Evolutionary conservation across 2,797 vertebrate species (phyloP), one percentile per base, ranked within the genome.

Genomic region (Chelonia mydas): DNA sequence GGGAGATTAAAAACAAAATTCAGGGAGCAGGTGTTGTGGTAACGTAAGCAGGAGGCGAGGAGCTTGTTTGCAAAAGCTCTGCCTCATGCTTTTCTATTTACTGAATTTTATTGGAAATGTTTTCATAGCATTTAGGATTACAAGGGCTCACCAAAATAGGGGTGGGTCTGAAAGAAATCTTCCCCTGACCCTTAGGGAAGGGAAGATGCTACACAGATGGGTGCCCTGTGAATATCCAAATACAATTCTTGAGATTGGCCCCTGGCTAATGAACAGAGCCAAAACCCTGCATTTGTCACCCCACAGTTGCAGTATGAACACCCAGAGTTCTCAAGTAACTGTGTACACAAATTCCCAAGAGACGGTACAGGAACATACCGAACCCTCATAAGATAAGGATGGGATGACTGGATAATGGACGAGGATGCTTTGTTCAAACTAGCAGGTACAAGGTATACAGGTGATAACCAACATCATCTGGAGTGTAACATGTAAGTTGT

Each of bases 21-120:
- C 92, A 57, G 85, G 81, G 92, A 94, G 92, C 90, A 92, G 93
- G 85, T 93, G 92, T 93, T 92, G 55, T 17, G 68, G 81, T 90
- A 95, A 95, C 83, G 92, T 27, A 72, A 25, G 81, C 94, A 96
- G 83, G 87, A 90, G 88, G 50, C 88, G 83, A 81, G 85, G 79
- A 95, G 72, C 61, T 95, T 82, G 94, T 95, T 92, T 93, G 86
- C 87, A 90, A 86, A 80, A 93, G 84, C 86, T 92, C 41, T 25
- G 12, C 84, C 33, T 45, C 41, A 21, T 11, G 68, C 51, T 33
- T 54, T 49, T 33, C 41, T 76, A 31, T 77, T 77, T 77, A 49
- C 74, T 77, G 53, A 74, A 45, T 77, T 76, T 77, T 86, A 76
- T 25, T 77, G 72, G 53, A 19, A 86, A 77, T 55, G 17, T 85